Evolutionary conservation across 2,888 invertebrate genomes (phyloP), one percentile per base, ranked within the genome.

Genomic region (Hylaea fasciaria): DNA sequence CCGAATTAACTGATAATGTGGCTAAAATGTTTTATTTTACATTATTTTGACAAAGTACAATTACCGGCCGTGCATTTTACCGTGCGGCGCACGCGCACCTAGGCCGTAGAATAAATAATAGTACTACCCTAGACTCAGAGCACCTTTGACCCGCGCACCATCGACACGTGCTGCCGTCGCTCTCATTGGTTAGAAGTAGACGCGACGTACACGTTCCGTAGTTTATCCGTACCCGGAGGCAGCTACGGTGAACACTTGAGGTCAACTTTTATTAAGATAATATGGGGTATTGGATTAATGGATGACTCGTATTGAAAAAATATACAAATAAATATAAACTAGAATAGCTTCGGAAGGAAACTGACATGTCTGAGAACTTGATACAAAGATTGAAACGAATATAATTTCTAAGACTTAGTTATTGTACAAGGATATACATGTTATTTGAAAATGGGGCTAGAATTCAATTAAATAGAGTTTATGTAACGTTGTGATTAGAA

Each of bases 141-240:
- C 81, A 87, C 87, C 89, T 85, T 72, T 88, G 89, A 86, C 88
- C 89, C 71, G 69, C 68, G 75, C 72, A 75, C 77, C 77, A 69
- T 76, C 75, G 76, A 85, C 88, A 85, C 90, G 90, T 88, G 91
- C 87, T 84, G 80, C 81, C 78, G 76, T 66, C 70, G 44, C 39
- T 83, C 83, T 87, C 83, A 90, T 91, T 90, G 89, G 87, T 77
- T 72, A 71, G 81, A 84, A 75, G 77, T 80, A 80, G 32, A 32
- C 3, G 32, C 51, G 41, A 56, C 29, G 62, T 56, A 52, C 41
- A 50, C 32, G 39, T 35, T 45, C 22, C 14, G 8, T 44, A 50
- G 28, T 39, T 53, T 58, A 52, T 52, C 43, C 29, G 9, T 54
- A 49, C 49, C 45, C 35, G 37, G 53, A 45, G 35, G 48, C 58